A percentile compares a stretch with the other conserved stretches of the same genome.
phyloP scores from a whole-genome alignment of 2,113 vertebrate species.

The Tragelaphus strepsiceros region DNA sequence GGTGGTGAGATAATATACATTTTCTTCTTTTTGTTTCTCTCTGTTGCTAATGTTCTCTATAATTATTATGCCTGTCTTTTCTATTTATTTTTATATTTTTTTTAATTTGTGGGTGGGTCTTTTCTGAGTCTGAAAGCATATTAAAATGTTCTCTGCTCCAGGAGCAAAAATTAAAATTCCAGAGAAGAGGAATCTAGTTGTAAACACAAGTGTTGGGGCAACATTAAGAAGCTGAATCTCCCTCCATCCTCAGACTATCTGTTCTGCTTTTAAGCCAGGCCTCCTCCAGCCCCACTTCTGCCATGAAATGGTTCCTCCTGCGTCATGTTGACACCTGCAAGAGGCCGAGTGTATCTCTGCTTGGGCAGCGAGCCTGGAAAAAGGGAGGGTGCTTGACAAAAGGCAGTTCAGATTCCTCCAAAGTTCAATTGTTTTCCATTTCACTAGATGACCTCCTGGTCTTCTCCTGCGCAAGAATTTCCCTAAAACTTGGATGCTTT shows the following conservation, averaged over 20 bases:
- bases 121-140: not conserved
- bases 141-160: not conserved
- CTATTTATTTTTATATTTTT: not conserved
- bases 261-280: not conserved
- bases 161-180: not conserved
- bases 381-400: not conserved
- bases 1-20: not conserved
- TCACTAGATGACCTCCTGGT: not conserved
- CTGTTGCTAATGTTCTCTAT: not conserved
- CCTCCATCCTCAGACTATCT: not conserved
- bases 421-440: slow-evolving; percentile 5
- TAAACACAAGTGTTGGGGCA: not conserved
- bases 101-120: not conserved
- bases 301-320: not conserved
- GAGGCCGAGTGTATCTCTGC: not conserved
- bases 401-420: slow-evolving; percentile 12
- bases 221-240: not conserved
- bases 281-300: not conserved
- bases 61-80: not conserved
- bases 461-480: not conserved
- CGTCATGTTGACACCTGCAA: not conserved
- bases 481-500: not conserved
- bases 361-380: slow-evolving; percentile 12
- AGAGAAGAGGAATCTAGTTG: not conserved
- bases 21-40: not conserved